A percentile compares a stretch with the other conserved stretches of the same genome.
Conservation (phyloP, 2,797 vertebrate species). For the Ctenosaura bakeri region DNA sequence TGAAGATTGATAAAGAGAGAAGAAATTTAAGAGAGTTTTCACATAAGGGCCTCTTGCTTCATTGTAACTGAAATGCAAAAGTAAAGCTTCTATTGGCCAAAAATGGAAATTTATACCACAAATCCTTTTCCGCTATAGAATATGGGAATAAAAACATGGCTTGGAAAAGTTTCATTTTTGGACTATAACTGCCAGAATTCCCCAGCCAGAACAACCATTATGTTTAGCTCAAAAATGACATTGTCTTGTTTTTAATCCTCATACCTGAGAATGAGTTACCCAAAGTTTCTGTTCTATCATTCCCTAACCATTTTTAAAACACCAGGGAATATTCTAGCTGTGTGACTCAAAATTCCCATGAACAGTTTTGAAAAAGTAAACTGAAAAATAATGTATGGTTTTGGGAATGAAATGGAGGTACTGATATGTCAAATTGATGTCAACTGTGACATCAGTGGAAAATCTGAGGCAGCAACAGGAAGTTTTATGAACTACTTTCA, state of each 20-base stretch:
- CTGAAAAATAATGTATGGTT: slow-evolving; percentile 35
- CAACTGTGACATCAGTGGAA: slow-evolving; percentile 55
- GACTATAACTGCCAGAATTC: no score
- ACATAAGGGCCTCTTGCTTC: not conserved
- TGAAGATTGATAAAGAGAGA: not conserved
- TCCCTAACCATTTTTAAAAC: slow-evolving; percentile 18
- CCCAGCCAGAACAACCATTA: no score
- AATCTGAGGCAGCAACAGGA: slow-evolving; percentile 18
- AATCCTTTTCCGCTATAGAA: not conserved
- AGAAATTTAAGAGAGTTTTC: not conserved
- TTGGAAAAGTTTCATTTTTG: no score
- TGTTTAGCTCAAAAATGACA: no score
- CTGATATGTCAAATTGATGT: slow-evolving; percentile 37
- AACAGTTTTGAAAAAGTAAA: slow-evolving; percentile 18
- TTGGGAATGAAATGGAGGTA: slow-evolving; percentile 38
- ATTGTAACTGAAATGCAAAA: not conserved
- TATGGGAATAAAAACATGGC: not conserved
- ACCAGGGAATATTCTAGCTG: not conserved
- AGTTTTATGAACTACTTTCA: slow-evolving; percentile 24
- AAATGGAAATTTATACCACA: not conserved
- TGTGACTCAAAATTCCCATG: slow-evolving; percentile 36
- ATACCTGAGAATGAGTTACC: not conserved
- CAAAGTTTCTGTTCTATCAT: not conserved
- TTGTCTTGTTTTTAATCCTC: no score
- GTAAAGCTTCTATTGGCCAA: not conserved